Evolutionary conservation across 2,888 invertebrate species (phyloP).

Genomic region (Diarsia dahlii): DNA sequence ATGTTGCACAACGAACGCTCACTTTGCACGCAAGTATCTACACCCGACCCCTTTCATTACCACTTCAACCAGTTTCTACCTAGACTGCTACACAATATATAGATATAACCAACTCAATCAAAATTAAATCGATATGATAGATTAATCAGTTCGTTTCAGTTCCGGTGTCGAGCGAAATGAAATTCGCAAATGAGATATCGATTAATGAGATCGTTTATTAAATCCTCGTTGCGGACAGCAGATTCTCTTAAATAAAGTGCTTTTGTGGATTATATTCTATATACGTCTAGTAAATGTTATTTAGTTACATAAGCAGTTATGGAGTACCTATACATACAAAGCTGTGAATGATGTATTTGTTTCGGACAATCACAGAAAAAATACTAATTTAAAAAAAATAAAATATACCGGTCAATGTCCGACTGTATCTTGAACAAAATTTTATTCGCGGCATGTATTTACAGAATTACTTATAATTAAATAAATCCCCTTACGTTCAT

Average conservation of each 20-base stretch:
- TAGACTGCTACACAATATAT: constrained; percentile 21
- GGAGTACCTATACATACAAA: too few relatives aligned
- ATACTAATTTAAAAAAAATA: too few relatives aligned
- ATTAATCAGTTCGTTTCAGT: constrained; percentile 35
- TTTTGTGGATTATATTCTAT: neutral
- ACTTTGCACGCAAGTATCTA: constrained; percentile 26
- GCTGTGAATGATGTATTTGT: too few relatives aligned
- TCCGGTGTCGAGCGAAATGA: constrained; percentile 38
- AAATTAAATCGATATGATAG: constrained; percentile 47
- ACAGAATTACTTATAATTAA: too few relatives aligned
- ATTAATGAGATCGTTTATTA: constrained; percentile 22
- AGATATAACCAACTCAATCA: constrained; percentile 47
- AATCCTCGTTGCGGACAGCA: constrained; percentile 6
- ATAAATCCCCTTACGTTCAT: too few relatives aligned
- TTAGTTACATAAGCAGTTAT: too few relatives aligned
- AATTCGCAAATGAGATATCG: constrained; percentile 41
- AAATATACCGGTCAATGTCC: too few relatives aligned
- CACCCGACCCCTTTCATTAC: constrained; percentile 50
- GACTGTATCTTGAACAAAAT: too few relatives aligned
- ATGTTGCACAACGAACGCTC: constrained; percentile 54
- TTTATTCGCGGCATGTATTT: too few relatives aligned
- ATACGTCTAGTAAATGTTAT: neutral
- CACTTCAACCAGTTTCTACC: constrained; percentile 37
- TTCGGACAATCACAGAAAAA: too few relatives aligned
- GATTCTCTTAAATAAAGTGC: neutral